A percentile compares a stretch with the other conserved stretches of the same genome.
phyloP scores from a whole-genome alignment of 2,888 invertebrate species.

The Ametastegia equiseti region DNA sequence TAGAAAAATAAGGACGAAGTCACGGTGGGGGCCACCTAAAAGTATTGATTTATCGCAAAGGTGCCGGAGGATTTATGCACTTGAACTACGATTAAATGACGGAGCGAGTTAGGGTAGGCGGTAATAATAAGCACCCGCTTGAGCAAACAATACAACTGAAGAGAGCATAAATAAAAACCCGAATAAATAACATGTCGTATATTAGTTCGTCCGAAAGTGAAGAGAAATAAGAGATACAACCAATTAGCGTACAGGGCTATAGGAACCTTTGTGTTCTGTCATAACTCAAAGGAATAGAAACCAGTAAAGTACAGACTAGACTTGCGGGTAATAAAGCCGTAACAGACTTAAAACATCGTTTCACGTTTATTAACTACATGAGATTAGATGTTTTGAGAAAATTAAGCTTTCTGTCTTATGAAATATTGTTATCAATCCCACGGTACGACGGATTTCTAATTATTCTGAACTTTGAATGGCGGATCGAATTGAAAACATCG shows the following conservation, averaged over 20 bases:
- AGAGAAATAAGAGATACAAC: not conserved
- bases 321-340: constrained; percentile 7
- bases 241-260: constrained; percentile 14
- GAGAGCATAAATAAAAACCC: constrained; percentile 31
- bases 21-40: constrained; percentile 47
- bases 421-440: not conserved
- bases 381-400: not conserved
- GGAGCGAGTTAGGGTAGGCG: constrained; percentile 36
- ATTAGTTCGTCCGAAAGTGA: constrained; percentile 9
- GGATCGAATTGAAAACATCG: not conserved
- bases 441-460: not conserved
- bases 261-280: constrained; percentile 21
- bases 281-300: constrained; percentile 18
- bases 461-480: not conserved
- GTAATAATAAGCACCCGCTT: constrained; percentile 55
- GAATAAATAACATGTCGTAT: constrained; percentile 19
- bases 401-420: not conserved
- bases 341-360: not conserved
- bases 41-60: constrained; percentile 63
- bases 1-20: not conserved
- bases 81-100: constrained; percentile 58
- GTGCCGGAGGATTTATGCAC: constrained; percentile 61
- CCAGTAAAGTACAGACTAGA: constrained; percentile 18
- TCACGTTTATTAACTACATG: not conserved
- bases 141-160: constrained; percentile 51